A percentile compares a stretch with the other conserved stretches of the same genome.
Conservation (phyloP, 2,797 vertebrate species). For the Schizopygopsis malacanthus region DNA sequence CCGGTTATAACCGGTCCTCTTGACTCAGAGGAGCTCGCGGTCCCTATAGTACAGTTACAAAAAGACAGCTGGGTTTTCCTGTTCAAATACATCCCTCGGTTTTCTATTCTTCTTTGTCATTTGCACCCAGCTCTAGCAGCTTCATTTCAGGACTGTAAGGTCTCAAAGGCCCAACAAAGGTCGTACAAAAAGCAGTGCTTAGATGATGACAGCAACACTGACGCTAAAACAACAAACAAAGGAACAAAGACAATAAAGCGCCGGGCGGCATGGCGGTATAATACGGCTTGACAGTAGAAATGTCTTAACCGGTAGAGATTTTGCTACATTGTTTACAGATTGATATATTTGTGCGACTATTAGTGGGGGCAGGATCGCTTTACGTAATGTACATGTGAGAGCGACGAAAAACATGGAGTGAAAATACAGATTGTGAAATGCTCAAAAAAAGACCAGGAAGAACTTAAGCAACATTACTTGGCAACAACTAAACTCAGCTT, state of each 20-base stretch:
- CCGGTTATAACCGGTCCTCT: slow-evolving; percentile 54
- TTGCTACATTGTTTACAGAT: neutral
- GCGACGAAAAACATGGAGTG: neutral
- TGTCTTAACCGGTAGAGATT: neutral
- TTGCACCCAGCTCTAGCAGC: slow-evolving; percentile 1
- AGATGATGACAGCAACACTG: slow-evolving; percentile 16
- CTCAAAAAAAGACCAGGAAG: neutral
- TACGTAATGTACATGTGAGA: neutral
- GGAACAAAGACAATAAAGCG: neutral
- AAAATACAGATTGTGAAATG: neutral
- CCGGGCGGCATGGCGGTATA: neutral
- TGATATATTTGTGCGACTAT: neutral
- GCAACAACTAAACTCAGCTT: too few species aligned
- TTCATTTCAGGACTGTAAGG: slow-evolving; percentile 33
- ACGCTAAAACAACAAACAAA: slow-evolving; percentile 23
- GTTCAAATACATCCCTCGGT: neutral
- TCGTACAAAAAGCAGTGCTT: slow-evolving; percentile 3
- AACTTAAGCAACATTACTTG: neutral
- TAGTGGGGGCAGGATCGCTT: neutral
- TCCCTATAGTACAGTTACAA: slow-evolving; percentile 24
- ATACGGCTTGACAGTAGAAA: neutral
- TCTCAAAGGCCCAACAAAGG: slow-evolving; percentile 31
- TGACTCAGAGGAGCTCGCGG: slow-evolving; percentile 28
- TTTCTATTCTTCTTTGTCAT: slow-evolving; percentile 22
- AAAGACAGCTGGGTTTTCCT: slow-evolving; percentile 11